Evolutionary conservation across 2,797 vertebrate species (phyloP), one percentile per base, ranked within the genome.

Genomic region (Molothrus ater): DNA sequence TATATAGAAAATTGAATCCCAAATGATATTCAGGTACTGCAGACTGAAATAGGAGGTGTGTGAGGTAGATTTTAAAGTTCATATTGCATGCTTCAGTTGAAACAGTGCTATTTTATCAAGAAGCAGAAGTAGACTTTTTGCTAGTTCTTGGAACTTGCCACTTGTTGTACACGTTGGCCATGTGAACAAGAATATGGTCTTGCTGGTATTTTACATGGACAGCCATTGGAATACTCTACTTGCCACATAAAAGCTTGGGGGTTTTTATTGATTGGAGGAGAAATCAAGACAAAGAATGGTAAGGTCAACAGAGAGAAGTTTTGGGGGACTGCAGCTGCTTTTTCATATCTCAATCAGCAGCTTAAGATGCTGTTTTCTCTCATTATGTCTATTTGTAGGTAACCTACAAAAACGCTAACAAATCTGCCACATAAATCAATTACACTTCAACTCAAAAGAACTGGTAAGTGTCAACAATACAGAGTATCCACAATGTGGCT

Each of bases 351-450:
- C 69, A 47, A 0, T 65, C 54, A 86, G n/a, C 51, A 83, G 69
- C 53, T 78, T 73, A 80, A 83, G 72, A 73, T 73, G 42, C 80
- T 80, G 47, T 80, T 90, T 96, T 69, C 22, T 91, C 48, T 87
- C 34, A 42, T 47, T 63, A 48, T 48, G 17, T 80, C 2, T 83
- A 42, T 81, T 93, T 48, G 43, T 84, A 86, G 72, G 36, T 75
- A 71, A 29, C 15, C 69, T 88, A 78, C 45, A 72, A 86, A 90
- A 87, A 32, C 0, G 19, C 32, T 83, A 73, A 70, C 42, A 82
- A 78, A 65, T 85, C 59, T 72, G 50, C 32, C 29, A 80, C 18
- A 38, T 65, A 85, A 82, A 91, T 61, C 57, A 74, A 64, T 75
- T 87, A 47, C 22, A 60, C 29, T 74, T 92, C 38, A 92, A 40